These are phyloP conservation scores for Clarias gariepinus DNA, from an alignment of 2,113 vertebrate species.

Conservation along the genomic window DNA sequence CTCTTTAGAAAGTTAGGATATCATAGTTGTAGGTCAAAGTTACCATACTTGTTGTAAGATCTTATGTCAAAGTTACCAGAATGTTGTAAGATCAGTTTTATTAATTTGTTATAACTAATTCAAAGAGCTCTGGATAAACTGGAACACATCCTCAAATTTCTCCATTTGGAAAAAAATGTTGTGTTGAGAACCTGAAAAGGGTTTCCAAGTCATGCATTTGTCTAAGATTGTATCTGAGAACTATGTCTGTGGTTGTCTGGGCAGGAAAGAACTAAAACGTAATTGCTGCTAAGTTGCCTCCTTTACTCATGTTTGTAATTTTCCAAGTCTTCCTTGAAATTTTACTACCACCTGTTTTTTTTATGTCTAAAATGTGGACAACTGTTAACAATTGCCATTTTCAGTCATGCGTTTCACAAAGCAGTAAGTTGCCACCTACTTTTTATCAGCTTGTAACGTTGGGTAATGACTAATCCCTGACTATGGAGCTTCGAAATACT, in stretches of 20 bases:
- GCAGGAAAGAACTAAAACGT: background rate
- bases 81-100: background rate
- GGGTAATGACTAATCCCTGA: slow-evolving; percentile 42
- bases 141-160: background rate
- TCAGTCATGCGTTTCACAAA: slow-evolving; percentile 26
- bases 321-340: background rate
- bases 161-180: background rate
- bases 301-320: background rate
- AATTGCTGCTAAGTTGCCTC: background rate
- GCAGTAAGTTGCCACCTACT: background rate
- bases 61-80: background rate
- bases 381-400: slow-evolving; percentile 23
- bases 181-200: background rate
- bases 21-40: too few species aligned
- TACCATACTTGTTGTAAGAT: background rate
- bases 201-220: background rate
- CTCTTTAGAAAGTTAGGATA: background rate
- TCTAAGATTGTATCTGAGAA: background rate
- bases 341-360: background rate
- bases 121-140: background rate
- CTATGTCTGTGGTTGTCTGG: background rate
- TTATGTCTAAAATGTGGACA: slow-evolving; percentile 2
- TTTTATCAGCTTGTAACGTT: slow-evolving; percentile 44
- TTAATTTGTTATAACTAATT: background rate
- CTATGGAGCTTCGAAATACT: slow-evolving; percentile 29